Base-by-base conservation (phyloP, 37 sponge, comb jelly and placozoan species). In the Spongia lamella region DNA sequence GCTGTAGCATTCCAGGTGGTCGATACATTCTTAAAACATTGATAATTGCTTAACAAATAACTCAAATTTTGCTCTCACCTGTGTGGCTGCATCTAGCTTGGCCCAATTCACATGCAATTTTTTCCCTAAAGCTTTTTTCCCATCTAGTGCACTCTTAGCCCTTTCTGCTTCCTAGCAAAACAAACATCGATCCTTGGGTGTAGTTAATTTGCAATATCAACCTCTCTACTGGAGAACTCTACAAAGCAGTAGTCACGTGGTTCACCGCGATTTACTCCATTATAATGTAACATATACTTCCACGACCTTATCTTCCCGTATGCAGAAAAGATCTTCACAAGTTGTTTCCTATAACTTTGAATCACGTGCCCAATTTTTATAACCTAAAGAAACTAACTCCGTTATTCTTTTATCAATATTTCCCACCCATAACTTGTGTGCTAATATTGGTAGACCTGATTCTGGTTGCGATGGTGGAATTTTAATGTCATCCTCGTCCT, bases 381-480 rank as follows among this genome's bases (percentile, higher is more conserved):
- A 29, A 20, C 37, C 11, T 38, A 35, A 27, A 37, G 33, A 34
- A 5, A 60, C 87, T 78, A 54, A 90, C 91, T 78, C 70, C 7
- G 86, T 81, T n/a, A 90, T 74, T 22, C 91, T 68, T 54, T 86
- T 90, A 75, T 90, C 91, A 16, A 90, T 62, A 27, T 90, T 82
- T 7, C 91, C 91, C 54, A 90, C 77, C 91, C 91, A 90, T 20
- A 90, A 66, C 52, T 90, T 90, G 71, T 90, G 91, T 22, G 87
- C 83, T 20, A 73, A 87, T 65, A 90, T 82, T 25, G 91, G 79
- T 19, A 90, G 34, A 2, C 91, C 91, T 34, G 72, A 70, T 14
- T 61, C 38, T 21, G 91, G 91, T 27, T 54, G 60, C 32, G 72
- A 20, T 24, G 91, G 86, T 1, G 91, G 91, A 1, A 90, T 33